Evolutionary conservation across 2,888 invertebrate genomes (phyloP).

Genomic region (Phyllotreta striolata): DNA sequence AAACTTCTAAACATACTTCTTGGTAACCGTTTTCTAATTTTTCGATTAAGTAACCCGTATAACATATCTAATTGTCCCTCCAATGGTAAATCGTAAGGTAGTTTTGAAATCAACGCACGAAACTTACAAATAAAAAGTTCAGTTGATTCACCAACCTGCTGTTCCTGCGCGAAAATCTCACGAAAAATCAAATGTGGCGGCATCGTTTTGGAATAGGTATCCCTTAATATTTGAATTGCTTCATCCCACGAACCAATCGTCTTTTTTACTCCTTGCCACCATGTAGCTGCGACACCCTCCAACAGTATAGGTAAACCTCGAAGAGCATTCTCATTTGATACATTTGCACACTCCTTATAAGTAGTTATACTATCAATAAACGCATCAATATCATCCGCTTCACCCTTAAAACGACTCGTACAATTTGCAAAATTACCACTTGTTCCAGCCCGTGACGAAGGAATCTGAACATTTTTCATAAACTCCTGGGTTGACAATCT

Average conservation of each 20-base stretch:
- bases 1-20: neutral
- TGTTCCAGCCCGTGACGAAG: neutral
- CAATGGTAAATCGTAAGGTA: neutral
- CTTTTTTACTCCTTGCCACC: constrained; percentile 8
- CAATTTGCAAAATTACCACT: constrained; percentile 1
- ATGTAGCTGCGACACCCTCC: constrained; percentile 4
- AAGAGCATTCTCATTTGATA: neutral
- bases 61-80: neutral
- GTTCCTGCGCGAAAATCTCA: constrained; percentile 2
- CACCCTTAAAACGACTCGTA: neutral
- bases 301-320: constrained; percentile 1
- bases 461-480: neutral
- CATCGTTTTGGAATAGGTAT: constrained; percentile 5
- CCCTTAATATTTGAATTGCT: constrained; percentile 1
- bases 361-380: constrained; percentile 1
- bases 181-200: neutral
- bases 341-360: neutral
- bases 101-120: neutral
- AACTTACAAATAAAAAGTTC: constrained; percentile 6
- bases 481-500: constrained; percentile 6
- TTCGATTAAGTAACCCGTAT: neutral
- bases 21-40: constrained; percentile 4
- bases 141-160: neutral
- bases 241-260: constrained; percentile 1
- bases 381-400: neutral